phyloP scores from a whole-genome alignment of 2,797 vertebrate genomes.

The Enteromius treurensis region DNA sequence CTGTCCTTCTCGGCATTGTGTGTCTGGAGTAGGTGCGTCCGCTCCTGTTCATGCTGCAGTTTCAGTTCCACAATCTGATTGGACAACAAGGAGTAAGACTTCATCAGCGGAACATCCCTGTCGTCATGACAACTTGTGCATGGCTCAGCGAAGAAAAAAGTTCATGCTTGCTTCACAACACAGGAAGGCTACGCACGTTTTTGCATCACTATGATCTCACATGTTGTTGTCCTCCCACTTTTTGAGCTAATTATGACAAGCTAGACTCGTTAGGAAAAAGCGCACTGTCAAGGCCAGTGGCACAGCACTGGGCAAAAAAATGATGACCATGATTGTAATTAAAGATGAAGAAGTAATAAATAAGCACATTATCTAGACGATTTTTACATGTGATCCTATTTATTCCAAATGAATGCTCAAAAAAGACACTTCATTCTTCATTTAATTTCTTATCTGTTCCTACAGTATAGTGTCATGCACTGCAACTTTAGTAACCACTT shows the following conservation, averaged over 20 bases:
- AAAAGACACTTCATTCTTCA: constrained; percentile 36
- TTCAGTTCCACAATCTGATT: constrained; percentile 99
- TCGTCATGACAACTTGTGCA: constrained; percentile 99
- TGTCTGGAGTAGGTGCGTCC: constrained; percentile 95
- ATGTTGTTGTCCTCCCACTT: constrained; percentile 56
- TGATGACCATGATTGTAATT: constrained; percentile 59
- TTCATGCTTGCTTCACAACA: constrained; percentile 74
- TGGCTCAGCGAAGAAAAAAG: constrained; percentile 58
- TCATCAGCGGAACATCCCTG: constrained; percentile 94
- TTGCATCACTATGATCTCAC: constrained; percentile 85
- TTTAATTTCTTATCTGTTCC: not conserved
- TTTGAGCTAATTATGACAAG: constrained; percentile 57
- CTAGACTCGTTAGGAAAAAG: constrained; percentile 37
- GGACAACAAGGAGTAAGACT: constrained; percentile 93
- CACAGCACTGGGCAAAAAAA: constrained; percentile 35
- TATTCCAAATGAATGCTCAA: constrained; percentile 13
- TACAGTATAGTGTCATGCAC: not conserved
- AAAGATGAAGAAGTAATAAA: constrained; percentile 22
- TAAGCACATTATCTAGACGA: constrained; percentile 24
- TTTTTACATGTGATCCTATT: constrained; percentile 16
- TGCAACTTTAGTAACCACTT: not conserved
- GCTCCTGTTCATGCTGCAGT: constrained; percentile 96
- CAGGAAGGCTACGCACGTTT: constrained; percentile 78
- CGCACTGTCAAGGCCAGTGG: not conserved
- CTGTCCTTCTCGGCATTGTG: constrained; percentile 91